Evolutionary conservation across 2,888 invertebrate species (phyloP), one percentile per base, ranked within the genome.

Genomic region (Odontocerum albicorne): DNA sequence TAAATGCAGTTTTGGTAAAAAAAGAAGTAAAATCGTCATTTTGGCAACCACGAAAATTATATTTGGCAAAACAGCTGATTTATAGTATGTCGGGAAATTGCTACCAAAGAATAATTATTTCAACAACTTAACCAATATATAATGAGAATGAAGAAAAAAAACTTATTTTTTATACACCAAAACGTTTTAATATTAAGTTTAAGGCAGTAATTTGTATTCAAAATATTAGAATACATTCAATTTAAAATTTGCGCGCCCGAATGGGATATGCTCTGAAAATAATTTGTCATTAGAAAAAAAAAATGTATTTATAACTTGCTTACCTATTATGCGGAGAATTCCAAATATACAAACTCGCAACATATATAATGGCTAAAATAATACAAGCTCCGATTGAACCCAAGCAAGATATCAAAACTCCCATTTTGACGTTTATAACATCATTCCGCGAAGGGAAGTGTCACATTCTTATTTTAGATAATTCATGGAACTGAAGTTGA

Each of bases 321-420:
- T 81, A 88, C 89, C 89, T 89, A 79, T 81, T 81, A 65, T 86
- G 80, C 65, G 85, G 84, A 54, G 85, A 83, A 65, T 83, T 86
- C 92, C 94, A 94, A 47, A 95, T 82, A 71, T 95, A 92, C 55
- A 95, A 81, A 73, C 94, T 94, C 54, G 86, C 87, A 62, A 95
- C 91, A 77, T 91, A 95, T 31, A 86, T 76, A 62, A 88, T 71
- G 8, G 92, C 88, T 65, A 94, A 79, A 58, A 86, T 73, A 62
- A 92, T 76, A 74, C 92, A 92, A 63, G 90, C 83, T 61, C 85
- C 71, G 65, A 90, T 49, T 27, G 55, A 36, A 68, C 68, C 68
- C 67, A 66, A 64, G 63, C 66, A 66, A 67, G 62, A 63, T 52
- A 63, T 46, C 27, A 55, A 31, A 55, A 40, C 44, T 12, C 50